These are phyloP conservation scores for Philereme transversata DNA, from an alignment of 2,888 invertebrate species.

Conservation along the genomic window DNA sequence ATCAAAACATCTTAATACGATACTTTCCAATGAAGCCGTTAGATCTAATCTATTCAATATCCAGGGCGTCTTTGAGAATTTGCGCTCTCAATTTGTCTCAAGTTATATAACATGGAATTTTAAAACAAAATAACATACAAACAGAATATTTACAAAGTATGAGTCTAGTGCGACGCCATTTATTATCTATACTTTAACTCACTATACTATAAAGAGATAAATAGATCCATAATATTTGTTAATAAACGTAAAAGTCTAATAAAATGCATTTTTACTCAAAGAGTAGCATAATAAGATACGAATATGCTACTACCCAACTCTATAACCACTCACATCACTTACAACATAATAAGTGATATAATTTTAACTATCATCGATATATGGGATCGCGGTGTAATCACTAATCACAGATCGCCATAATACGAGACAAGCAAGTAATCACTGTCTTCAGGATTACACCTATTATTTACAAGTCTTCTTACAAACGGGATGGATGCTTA, in stretches of 20 bases:
- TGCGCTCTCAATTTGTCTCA: not conserved
- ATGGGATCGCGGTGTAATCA: constrained; percentile 15
- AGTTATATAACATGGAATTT: not conserved
- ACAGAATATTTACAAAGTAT: too few species aligned
- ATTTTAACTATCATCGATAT: constrained; percentile 19
- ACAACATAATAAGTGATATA: constrained; percentile 20
- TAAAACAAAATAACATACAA: not conserved
- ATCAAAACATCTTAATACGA: constrained; percentile 33
- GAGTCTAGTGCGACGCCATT: too few species aligned
- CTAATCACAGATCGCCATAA: constrained; percentile 17
- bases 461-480: constrained; percentile 24
- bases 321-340: constrained; percentile 8
- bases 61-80: not conserved
- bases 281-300: not conserved
- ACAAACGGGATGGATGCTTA: constrained; percentile 17
- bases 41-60: constrained; percentile 33
- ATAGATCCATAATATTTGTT: too few species aligned
- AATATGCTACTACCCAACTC: constrained; percentile 12
- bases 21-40: constrained; percentile 37
- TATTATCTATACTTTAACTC: too few species aligned
- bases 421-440: constrained; percentile 18
- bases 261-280: too few species aligned
- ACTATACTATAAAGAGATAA: too few species aligned
- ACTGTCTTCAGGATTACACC: constrained; percentile 13
- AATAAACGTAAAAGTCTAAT: too few species aligned